These are phyloP conservation scores for Buathra laborator DNA, from an alignment of 2,888 invertebrate species.

Conservation along the genomic window DNA sequence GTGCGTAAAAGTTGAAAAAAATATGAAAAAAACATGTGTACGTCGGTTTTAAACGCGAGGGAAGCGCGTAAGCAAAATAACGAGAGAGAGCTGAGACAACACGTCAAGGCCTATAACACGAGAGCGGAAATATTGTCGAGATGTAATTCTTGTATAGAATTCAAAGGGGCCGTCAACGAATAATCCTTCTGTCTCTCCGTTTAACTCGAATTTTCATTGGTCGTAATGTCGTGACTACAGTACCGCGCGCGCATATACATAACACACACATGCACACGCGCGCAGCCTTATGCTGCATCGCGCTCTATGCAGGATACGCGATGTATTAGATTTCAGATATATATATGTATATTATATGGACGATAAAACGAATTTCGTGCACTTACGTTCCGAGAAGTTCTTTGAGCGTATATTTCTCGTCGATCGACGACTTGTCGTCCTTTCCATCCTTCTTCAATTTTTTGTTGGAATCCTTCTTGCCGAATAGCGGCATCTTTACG, in stretches of 20 bases:
- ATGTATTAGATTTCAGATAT: neutral
- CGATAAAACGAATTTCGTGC: neutral
- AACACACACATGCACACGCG: neutral
- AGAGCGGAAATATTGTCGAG: slow-evolving; percentile 2
- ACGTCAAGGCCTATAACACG: neutral
- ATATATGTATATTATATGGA: neutral
- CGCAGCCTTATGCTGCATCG: neutral
- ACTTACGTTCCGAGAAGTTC: slow-evolving; percentile 96
- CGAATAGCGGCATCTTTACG: slow-evolving; percentile 94
- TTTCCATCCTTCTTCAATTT: slow-evolving; percentile 93
- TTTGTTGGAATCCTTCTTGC: slow-evolving; percentile 95
- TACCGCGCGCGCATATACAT: neutral
- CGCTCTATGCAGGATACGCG: neutral
- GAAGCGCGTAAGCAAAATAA: neutral
- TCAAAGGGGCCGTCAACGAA: slow-evolving; percentile 23
- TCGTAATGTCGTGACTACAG: slow-evolving; percentile 4
- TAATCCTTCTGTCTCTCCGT: slow-evolving; percentile 25
- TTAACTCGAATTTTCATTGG: slow-evolving; percentile 13
- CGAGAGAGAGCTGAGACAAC: slow-evolving; percentile 1
- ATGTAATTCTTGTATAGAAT: slow-evolving; percentile 13
- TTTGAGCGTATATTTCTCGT: slow-evolving; percentile 96
- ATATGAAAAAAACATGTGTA: neutral
- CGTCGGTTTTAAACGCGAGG: neutral
- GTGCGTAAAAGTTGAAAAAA: neutral
- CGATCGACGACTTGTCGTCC: slow-evolving; percentile 93